Conservation (phyloP, 64 coral and sea anemone genomes). For the Porites australiensis region DNA sequence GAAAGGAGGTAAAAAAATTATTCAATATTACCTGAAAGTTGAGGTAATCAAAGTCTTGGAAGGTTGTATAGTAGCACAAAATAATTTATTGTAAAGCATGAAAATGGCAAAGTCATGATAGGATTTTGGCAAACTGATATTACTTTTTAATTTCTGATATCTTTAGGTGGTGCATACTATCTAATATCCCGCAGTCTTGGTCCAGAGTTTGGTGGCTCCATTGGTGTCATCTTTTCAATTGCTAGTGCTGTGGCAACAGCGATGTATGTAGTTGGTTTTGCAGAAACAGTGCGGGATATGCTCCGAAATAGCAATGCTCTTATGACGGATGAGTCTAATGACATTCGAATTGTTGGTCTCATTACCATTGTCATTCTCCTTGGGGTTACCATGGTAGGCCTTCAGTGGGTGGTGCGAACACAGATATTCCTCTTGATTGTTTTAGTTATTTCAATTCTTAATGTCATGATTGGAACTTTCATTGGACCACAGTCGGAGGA, state of each 20-base stretch:
- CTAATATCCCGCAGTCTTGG: constrained; percentile 96
- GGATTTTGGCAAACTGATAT: no score
- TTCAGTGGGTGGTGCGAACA: constrained; percentile 91
- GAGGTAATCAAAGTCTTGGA: no score
- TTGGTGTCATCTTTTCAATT: constrained; percentile 94
- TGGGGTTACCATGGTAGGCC: constrained; percentile 84
- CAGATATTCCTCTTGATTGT: constrained; percentile 85
- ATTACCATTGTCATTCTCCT: constrained; percentile 83
- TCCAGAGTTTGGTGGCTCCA: constrained; percentile 98
- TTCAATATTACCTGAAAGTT: neutral
- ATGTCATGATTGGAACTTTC: constrained; percentile 93
- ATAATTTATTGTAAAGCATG: no score
- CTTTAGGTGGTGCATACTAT: constrained; percentile 90
- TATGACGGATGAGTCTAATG: constrained; percentile 90
- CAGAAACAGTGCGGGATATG: constrained; percentile 90
- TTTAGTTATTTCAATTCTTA: constrained; percentile 82
- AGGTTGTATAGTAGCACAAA: no score
- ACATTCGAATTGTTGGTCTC: constrained; percentile 95
- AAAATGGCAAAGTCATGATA: no score
- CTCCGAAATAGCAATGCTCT: constrained; percentile 71
- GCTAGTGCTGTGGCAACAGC: constrained; percentile 97
- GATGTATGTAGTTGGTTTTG: constrained; percentile 96
- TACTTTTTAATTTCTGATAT: neutral
- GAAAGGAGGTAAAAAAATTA: constrained; percentile 84
- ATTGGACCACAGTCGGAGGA: constrained; percentile 87